These are phyloP conservation scores for Oligia fasciuncula DNA, from an alignment of 2,888 invertebrate species.

Conservation along the genomic window DNA sequence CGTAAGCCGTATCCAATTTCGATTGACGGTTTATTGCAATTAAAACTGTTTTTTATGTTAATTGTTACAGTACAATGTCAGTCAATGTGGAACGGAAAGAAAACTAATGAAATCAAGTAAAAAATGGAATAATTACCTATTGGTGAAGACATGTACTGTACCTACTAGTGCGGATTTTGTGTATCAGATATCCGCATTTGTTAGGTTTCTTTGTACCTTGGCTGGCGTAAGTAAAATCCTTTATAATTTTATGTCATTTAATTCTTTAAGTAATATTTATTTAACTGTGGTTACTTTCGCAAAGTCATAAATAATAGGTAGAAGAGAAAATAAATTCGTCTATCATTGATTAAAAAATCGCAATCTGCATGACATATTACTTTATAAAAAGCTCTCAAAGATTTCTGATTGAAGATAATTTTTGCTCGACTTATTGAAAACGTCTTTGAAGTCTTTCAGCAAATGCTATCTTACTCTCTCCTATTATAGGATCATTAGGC, in stretches of 20 bases:
- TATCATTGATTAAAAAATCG: constrained; percentile 5
- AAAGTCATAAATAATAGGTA: background rate
- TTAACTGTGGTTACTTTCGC: background rate
- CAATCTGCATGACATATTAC: background rate
- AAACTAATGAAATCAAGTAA: constrained; percentile 62
- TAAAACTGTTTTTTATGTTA: constrained; percentile 54
- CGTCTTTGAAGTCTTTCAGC: constrained; percentile 24
- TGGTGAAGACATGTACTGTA: constrained; percentile 64
- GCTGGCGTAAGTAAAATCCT: constrained; percentile 59
- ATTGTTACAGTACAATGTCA: constrained; percentile 58
- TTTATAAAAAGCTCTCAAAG: constrained; percentile 21
- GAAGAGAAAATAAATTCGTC: background rate
- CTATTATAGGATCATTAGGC: constrained; percentile 56
- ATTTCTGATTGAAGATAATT: background rate
- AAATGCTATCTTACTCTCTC: constrained; percentile 31
- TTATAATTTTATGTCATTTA: constrained; percentile 48
- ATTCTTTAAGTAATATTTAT: background rate
- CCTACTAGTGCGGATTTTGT: constrained; percentile 71
- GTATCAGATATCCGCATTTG: constrained; percentile 75
- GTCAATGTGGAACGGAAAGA: constrained; percentile 63
- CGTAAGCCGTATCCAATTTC: constrained; percentile 45
- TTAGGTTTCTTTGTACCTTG: constrained; percentile 71
- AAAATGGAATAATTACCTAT: constrained; percentile 68
- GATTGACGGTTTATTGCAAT: constrained; percentile 51
- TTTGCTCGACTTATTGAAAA: constrained; percentile 3